Evolutionary conservation across 2,888 invertebrate species (phyloP).

Genomic region (Tipula lateralis): DNA sequence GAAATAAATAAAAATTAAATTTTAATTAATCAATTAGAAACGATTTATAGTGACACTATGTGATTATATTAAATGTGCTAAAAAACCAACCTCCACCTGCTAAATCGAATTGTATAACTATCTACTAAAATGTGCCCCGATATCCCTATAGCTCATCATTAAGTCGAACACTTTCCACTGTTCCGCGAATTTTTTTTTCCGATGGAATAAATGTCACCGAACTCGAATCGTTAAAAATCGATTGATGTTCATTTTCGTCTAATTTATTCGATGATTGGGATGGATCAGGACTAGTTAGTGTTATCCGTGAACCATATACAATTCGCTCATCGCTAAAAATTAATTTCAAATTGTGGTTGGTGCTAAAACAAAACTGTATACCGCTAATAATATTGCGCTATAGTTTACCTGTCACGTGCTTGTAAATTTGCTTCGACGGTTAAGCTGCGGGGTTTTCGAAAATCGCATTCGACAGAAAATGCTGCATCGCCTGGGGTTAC

Average conservation of each 20-base stretch:
- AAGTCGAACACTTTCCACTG: constrained; percentile 19
- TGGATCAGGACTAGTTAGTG: constrained; percentile 54
- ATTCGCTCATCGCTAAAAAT: constrained; percentile 39
- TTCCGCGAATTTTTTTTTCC: background rate
- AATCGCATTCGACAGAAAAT: constrained; percentile 61
- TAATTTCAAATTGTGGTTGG: constrained; percentile 31
- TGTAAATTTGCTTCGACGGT: constrained; percentile 53
- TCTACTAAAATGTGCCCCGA: background rate
- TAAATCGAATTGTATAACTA: background rate
- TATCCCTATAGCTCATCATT: background rate
- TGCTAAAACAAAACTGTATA: background rate
- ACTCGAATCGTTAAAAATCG: constrained; percentile 45
- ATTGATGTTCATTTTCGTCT: constrained; percentile 34
- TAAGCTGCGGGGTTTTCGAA: constrained; percentile 53
- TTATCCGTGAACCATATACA: constrained; percentile 51
- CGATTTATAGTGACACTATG: background rate
- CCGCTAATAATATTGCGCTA: background rate
- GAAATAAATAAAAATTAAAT: background rate
- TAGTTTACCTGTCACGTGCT: constrained; percentile 46
- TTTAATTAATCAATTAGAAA: background rate
- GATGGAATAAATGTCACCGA: constrained; percentile 46
- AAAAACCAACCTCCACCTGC: background rate
- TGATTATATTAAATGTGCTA: background rate
- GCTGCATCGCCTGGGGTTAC: constrained; percentile 63
- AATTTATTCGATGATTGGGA: constrained; percentile 40